phyloP scores from a whole-genome alignment of 2,888 invertebrate species.

The Tetragonula carbonaria region DNA sequence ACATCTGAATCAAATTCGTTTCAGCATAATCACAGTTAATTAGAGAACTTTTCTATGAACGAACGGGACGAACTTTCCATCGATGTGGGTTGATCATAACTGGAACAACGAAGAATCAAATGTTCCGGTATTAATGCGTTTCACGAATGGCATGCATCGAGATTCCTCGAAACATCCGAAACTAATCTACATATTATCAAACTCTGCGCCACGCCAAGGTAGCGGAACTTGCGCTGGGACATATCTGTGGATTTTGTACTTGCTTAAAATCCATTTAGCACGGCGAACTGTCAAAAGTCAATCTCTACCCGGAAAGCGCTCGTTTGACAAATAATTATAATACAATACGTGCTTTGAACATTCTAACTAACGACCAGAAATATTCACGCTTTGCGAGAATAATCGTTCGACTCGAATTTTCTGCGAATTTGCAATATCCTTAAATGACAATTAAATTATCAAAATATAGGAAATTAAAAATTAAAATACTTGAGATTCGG shows the following conservation, averaged over 20 bases:
- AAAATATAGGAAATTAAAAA: no score
- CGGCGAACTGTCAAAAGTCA: slow-evolving; percentile 43
- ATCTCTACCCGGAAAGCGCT: slow-evolving; percentile 40
- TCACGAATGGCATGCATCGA: slow-evolving; percentile 31
- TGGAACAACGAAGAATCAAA: slow-evolving; percentile 40
- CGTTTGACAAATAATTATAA: slow-evolving; percentile 22
- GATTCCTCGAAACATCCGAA: slow-evolving; percentile 52
- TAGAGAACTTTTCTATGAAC: no score
- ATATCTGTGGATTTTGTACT: slow-evolving; percentile 39
- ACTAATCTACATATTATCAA: slow-evolving; percentile 71
- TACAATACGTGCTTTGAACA: not conserved
- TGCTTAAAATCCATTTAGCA: slow-evolving; percentile 59
- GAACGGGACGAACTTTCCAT: no score
- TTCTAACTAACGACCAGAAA: not conserved
- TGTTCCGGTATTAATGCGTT: slow-evolving; percentile 37
- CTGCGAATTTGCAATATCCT: not conserved
- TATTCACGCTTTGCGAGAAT: not conserved
- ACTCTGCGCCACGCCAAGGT: slow-evolving; percentile 47
- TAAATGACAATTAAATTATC: not conserved
- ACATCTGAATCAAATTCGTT: no score
- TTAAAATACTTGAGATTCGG: no score
- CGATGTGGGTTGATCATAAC: no score
- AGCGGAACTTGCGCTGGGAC: slow-evolving; percentile 59
- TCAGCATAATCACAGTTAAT: no score
- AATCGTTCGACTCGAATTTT: not conserved